phyloP scores from a whole-genome alignment of 1,140 invertebrate species.

The Antheraea mylitta region DNA sequence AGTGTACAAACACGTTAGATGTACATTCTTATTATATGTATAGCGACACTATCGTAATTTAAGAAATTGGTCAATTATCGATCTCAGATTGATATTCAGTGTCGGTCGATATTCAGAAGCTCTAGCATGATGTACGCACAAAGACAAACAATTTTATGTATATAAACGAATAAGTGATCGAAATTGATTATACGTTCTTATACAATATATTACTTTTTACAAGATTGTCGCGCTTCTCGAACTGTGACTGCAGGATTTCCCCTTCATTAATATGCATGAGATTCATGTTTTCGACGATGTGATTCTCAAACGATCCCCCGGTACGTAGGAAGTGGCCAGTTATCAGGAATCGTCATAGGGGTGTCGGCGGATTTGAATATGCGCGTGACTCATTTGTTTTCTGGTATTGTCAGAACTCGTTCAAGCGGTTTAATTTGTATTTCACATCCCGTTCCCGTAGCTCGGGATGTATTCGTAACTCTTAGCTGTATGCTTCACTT shows the following conservation, averaged over 20 bases:
- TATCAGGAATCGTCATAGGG: background rate
- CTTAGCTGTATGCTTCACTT: background rate
- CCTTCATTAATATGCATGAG: conserved; percentile 13
- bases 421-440: background rate
- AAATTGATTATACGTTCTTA: background rate
- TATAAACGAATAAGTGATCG: background rate
- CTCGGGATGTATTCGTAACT: background rate
- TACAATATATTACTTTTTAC: background rate
- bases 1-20: too few relatives aligned
- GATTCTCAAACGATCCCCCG: conserved; percentile 4
- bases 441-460: background rate
- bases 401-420: background rate
- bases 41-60: too few relatives aligned
- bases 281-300: conserved; percentile 9
- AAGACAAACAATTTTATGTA: too few relatives aligned
- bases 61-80: too few relatives aligned
- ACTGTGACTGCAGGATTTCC: conserved; percentile 12
- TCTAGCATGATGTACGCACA: too few relatives aligned
- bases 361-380: conserved; percentile 1
- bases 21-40: too few relatives aligned
- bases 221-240: background rate
- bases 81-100: too few relatives aligned
- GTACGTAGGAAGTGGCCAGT: conserved; percentile 5
- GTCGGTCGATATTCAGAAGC: too few relatives aligned
- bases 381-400: conserved; percentile 2